Percentiles rank a stretch among this genome's conserved stretches.
These are phyloP conservation scores for Heliconius charithonia DNA, from an alignment of 2,888 invertebrate species.

Conservation along the genomic window DNA sequence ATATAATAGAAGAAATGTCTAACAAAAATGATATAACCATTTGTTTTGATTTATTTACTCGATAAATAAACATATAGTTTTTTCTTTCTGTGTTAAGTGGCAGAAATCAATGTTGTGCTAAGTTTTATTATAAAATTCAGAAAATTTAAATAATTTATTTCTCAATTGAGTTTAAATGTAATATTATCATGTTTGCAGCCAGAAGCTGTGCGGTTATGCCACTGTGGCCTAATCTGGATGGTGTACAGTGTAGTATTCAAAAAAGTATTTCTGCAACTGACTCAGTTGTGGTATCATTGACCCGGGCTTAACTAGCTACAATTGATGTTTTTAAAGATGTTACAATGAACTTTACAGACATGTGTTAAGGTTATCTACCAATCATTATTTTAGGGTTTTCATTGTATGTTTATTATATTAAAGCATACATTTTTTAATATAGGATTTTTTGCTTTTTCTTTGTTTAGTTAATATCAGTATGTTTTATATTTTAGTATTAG, in stretches of 20 bases:
- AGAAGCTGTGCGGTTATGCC: background rate
- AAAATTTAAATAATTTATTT: background rate
- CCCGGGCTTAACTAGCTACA: constrained; percentile 48
- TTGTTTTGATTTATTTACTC: background rate
- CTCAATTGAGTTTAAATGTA: background rate
- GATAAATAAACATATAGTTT: too few species aligned
- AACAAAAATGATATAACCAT: constrained; percentile 1
- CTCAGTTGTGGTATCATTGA: constrained; percentile 53
- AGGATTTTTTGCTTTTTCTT: background rate
- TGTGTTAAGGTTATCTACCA: constrained; percentile 25
- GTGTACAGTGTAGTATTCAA: background rate
- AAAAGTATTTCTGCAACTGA: constrained; percentile 36
- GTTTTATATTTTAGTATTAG: too few species aligned
- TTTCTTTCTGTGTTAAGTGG: too few species aligned
- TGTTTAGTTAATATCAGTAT: background rate
- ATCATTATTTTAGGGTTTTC: background rate
- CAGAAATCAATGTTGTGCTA: too few species aligned
- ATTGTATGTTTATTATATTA: background rate
- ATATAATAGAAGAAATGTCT: background rate
- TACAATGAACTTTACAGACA: constrained; percentile 46
- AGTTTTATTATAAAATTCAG: too few species aligned
- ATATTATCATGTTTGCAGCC: background rate
- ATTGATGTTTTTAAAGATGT: constrained; percentile 41
- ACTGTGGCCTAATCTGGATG: background rate
- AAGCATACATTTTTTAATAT: too few species aligned